Evolutionary conservation across 1,140 invertebrate genomes (phyloP).

Genomic region (Oryzaephilus surinamensis): DNA sequence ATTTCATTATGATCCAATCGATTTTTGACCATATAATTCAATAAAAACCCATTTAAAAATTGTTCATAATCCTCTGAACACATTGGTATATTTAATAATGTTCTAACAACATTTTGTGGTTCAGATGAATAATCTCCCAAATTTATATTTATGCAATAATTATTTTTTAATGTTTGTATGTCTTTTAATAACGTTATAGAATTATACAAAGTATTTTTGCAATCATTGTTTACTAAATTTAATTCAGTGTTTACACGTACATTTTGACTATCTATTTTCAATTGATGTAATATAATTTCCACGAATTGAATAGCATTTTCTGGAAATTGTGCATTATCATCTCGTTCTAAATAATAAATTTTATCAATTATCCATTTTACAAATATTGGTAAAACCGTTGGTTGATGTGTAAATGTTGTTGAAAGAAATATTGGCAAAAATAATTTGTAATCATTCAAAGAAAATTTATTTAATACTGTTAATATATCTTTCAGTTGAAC

Average conservation of each 20-base stretch:
- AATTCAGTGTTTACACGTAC: no score
- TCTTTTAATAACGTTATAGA: slow-evolving; percentile 11
- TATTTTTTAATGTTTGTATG: slow-evolving; percentile 15
- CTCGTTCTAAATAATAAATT: slow-evolving; percentile 17
- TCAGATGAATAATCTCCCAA: slow-evolving; percentile 17
- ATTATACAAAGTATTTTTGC: not conserved
- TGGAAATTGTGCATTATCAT: slow-evolving; percentile 17
- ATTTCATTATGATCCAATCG: slow-evolving; percentile 18
- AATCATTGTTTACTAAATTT: slow-evolving; percentile 2
- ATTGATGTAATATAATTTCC: slow-evolving; percentile 14
- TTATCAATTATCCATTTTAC: slow-evolving; percentile 18
- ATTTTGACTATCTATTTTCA: slow-evolving; percentile 14
- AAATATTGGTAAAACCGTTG: slow-evolving; percentile 16
- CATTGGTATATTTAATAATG: slow-evolving; percentile 13
- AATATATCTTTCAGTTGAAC: slow-evolving; percentile 15
- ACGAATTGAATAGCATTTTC: slow-evolving; percentile 21
- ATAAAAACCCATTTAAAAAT: slow-evolving; percentile 20
- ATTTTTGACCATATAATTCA: slow-evolving; percentile 19
- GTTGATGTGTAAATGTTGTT: slow-evolving; percentile 14
- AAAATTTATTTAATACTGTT: slow-evolving; percentile 15
- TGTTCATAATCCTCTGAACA: slow-evolving; percentile 11
- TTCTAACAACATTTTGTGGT: slow-evolving; percentile 6
- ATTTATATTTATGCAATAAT: slow-evolving; percentile 17
- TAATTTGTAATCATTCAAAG: slow-evolving; percentile 7
- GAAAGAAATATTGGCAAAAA: slow-evolving; percentile 24